Evolutionary conservation across 1,140 invertebrate species (phyloP).

Genomic region (Melanaphis sacchari): DNA sequence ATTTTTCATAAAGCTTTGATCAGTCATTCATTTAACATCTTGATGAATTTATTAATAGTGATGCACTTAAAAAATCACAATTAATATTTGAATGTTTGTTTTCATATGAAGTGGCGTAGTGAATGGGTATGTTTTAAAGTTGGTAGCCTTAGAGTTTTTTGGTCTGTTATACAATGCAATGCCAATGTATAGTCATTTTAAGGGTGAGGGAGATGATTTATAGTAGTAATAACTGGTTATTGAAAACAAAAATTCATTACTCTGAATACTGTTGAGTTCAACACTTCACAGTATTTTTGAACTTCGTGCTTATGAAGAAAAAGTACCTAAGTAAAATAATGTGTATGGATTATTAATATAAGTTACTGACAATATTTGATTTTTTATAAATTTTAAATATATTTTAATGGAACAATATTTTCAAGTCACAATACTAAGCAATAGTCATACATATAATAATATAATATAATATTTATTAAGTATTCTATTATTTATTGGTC

Average conservation of each 20-base stretch:
- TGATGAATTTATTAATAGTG: not conserved
- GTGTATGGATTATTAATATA: not conserved
- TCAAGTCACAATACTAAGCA: not conserved
- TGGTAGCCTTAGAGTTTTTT: not conserved
- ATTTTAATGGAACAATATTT: not conserved
- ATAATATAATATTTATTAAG: not conserved
- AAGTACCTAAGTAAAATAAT: not conserved
- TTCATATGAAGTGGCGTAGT: not conserved
- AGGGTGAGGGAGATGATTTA: not conserved
- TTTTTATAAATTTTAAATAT: not conserved
- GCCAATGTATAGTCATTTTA: not conserved
- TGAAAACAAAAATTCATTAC: no score
- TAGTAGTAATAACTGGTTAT: not conserved
- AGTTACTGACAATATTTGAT: not conserved
- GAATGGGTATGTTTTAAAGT: not conserved
- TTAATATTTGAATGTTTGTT: not conserved
- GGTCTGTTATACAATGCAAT: not conserved
- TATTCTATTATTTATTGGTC: not conserved
- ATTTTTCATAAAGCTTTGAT: slow-evolving; percentile 21
- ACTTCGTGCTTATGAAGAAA: not conserved
- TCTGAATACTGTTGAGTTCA: not conserved
- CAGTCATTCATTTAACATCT: not conserved
- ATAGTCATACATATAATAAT: no score
- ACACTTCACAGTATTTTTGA: not conserved
- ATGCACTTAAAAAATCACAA: not conserved